Evolutionary conservation across 2,113 vertebrate genomes (phyloP).

Genomic region (Gnathonemus echidnorhynchus): DNA sequence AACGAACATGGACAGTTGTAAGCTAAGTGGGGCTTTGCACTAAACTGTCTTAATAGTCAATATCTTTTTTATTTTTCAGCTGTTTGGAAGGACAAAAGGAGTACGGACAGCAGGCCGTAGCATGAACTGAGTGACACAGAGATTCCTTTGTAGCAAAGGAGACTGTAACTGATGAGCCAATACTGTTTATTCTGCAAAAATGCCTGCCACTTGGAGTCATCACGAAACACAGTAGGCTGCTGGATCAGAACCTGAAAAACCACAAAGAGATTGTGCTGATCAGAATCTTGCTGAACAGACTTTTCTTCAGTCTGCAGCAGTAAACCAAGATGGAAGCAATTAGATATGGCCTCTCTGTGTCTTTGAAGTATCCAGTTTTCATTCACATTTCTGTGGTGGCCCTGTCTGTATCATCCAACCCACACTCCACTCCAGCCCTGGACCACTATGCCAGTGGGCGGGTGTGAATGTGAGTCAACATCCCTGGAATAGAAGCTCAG

Average conservation of each 20-base stretch:
- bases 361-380: constrained; percentile 33
- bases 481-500: not conserved
- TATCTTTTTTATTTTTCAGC: not conserved
- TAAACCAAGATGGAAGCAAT: constrained; percentile 43
- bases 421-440: constrained; percentile 3
- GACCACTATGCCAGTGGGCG: not conserved
- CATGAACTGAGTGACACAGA: not conserved
- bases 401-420: not conserved
- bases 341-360: constrained; percentile 30
- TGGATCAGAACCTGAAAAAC: constrained; percentile 29
- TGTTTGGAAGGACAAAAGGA: not conserved
- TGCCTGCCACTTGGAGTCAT: constrained; percentile 28
- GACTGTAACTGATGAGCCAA: not conserved
- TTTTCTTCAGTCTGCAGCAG: constrained; percentile 37
- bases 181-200: not conserved
- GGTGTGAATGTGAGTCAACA: not conserved
- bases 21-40: not conserved
- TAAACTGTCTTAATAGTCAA: not conserved
- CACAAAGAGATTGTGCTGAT: constrained; percentile 35
- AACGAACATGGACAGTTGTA: not conserved
- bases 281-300: constrained; percentile 30
- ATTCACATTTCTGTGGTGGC: constrained; percentile 37
- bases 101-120: not conserved
- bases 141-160: not conserved
- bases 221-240: constrained; percentile 31